phyloP scores from a whole-genome alignment of 2,888 invertebrate species.

The Fragum whitleyi region DNA sequence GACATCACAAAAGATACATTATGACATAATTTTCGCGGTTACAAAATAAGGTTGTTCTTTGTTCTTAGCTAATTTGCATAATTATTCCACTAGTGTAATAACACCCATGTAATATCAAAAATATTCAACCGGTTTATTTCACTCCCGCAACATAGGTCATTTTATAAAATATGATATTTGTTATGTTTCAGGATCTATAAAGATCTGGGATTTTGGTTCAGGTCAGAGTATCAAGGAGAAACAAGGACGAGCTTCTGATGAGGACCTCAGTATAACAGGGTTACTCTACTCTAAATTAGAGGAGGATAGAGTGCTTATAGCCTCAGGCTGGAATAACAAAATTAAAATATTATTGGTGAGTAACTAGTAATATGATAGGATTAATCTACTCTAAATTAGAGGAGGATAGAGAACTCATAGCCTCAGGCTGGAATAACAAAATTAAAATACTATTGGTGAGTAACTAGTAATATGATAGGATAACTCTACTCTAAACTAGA shows the following conservation, averaged over 20 bases:
- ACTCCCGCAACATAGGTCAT: too few relatives aligned
- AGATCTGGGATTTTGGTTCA: conserved; percentile 84
- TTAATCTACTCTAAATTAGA: background rate
- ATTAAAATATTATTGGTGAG: conserved; percentile 79
- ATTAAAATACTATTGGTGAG: conserved; percentile 79
- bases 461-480: background rate
- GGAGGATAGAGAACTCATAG: conserved; percentile 70
- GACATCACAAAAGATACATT: too few relatives aligned
- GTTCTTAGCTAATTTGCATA: too few relatives aligned
- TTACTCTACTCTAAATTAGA: conserved; percentile 74
- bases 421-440: conserved; percentile 81
- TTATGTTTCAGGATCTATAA: conserved; percentile 78
- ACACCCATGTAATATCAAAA: too few relatives aligned
- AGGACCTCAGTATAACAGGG: conserved; percentile 77
- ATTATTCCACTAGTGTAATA: too few relatives aligned
- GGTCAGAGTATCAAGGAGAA: conserved; percentile 83
- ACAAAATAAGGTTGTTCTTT: too few relatives aligned
- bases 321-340: conserved; percentile 81
- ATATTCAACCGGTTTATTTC: too few relatives aligned
- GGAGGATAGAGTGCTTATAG: conserved; percentile 78
- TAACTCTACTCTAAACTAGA: background rate
- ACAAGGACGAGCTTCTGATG: conserved; percentile 62
- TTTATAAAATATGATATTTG: too few relatives aligned
- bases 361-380: background rate
- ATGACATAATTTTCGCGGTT: too few relatives aligned